These are phyloP conservation scores for Philereme vetulata DNA, from an alignment of 2,888 invertebrate genomes.

Conservation along the genomic window DNA sequence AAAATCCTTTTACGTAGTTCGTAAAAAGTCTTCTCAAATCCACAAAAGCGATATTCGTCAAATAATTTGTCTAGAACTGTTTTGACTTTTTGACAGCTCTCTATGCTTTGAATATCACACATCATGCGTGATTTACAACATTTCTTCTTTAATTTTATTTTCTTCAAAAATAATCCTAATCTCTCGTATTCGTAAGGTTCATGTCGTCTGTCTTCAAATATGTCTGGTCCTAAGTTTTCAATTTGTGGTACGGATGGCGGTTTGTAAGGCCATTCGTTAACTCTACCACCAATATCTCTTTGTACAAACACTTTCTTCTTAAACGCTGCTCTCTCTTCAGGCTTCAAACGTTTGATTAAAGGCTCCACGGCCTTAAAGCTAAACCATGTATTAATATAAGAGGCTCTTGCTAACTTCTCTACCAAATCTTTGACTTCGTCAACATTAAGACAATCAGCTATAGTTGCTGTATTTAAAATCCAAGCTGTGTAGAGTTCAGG, in stretches of 20 bases:
- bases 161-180: constrained; percentile 1
- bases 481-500: constrained; percentile 43
- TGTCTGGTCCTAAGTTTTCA: constrained; percentile 13
- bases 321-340: constrained; percentile 38
- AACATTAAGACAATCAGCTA: constrained; percentile 36
- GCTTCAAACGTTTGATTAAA: constrained; percentile 40
- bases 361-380: constrained; percentile 42
- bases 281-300: constrained; percentile 35
- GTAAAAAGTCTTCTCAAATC: constrained; percentile 55
- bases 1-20: constrained; percentile 55
- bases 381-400: constrained; percentile 39
- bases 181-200: constrained; percentile 20
- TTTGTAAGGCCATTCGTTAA: constrained; percentile 47
- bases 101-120: not conserved
- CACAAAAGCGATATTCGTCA: constrained; percentile 57
- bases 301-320: constrained; percentile 49
- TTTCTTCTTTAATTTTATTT: constrained; percentile 13
- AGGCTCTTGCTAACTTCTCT: constrained; percentile 38
- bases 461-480: constrained; percentile 37
- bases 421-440: constrained; percentile 43
- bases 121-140: not conserved
- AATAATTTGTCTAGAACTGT: constrained; percentile 55
- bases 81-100: constrained; percentile 4
- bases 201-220: constrained; percentile 37
- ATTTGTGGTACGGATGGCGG: constrained; percentile 35